Base-by-base conservation (phyloP, 2,888 invertebrate species). In the Lagria hirta region DNA sequence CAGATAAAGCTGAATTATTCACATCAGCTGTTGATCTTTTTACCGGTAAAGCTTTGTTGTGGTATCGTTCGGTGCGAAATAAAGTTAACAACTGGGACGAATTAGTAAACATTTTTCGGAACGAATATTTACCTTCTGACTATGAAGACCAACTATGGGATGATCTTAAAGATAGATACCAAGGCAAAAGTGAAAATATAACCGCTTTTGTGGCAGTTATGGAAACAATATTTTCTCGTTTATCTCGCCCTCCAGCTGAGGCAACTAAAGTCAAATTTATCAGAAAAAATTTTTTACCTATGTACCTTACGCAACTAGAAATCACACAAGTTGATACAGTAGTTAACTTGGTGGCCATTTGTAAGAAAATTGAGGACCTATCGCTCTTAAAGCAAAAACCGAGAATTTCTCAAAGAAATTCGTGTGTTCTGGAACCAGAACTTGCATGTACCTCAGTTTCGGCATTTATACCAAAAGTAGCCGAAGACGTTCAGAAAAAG, bases 61-160 rank as follows among this genome's bases (percentile, higher is more conserved):
- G 51, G 48, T 52, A 38, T 42, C 20, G 51, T 8, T 33, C 41
- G 2, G 24, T 21, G 24, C 18, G 34, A 1, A 12, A 32, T 4
- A 1, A 14, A 10, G 20, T 49, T 11, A 7, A 16, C 5, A 23
- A 16, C 32, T 54, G 48, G 52, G 33, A 43, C 10, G 30, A 27
- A n/a, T 23, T 49, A 7, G 46, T 43, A 4, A 20, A 10, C 5
- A 21, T 15, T 15, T 35, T 51, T 17, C 30, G 47, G 12, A 16
- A 44, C 21, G 43, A 49, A 12, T 58, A 52, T 38, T 43, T 41
- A 17, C 49, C 51, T 1, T 11, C 23, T 6, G 49, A 57, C 37
- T 57, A 60, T 30, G 52, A 56, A 24, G 51, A 56, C 10, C 40
- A 26, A 10, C 36, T 60, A 6, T 49, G 51, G n/a, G 54, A 58